Evolutionary conservation across 2,797 vertebrate genomes (phyloP).

Genomic region (Periparus ater): DNA sequence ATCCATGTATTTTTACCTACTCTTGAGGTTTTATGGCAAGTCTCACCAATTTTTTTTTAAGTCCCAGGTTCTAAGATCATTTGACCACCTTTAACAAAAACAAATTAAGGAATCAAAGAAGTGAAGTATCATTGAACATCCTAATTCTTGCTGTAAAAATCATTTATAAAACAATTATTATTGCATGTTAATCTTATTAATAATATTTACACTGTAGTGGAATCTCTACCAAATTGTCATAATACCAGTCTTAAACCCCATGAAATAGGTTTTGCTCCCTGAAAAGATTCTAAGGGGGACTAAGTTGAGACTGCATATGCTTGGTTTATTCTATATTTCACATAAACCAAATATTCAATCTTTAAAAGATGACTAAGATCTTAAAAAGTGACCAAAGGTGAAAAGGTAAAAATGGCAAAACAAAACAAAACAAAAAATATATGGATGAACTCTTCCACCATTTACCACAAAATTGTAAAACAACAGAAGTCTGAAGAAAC

Average conservation of each 20-base stretch:
- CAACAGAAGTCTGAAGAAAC: not conserved
- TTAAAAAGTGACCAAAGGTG: not conserved
- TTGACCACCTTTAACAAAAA: not conserved
- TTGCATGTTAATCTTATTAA: not conserved
- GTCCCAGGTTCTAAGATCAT: not conserved
- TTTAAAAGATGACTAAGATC: not conserved
- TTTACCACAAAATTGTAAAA: not conserved
- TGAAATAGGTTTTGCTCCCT: not conserved
- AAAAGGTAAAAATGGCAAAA: not conserved
- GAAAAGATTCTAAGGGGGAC: not conserved
- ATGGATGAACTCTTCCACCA: not conserved
- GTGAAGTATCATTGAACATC: not conserved
- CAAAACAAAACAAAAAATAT: not conserved
- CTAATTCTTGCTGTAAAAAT: not conserved
- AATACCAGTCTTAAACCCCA: not conserved
- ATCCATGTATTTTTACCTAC: not conserved
- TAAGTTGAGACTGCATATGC: not conserved
- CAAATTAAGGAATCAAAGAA: not conserved
- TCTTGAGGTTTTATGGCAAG: not conserved
- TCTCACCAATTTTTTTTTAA: not conserved
- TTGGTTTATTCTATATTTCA: not conserved
- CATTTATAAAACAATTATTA: not conserved
- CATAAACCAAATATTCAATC: not conserved
- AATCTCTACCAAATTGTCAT: not conserved
- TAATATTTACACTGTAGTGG: not conserved